These are phyloP conservation scores for Sitta europaea DNA, from an alignment of 2,113 vertebrate species.

Conservation along the genomic window DNA sequence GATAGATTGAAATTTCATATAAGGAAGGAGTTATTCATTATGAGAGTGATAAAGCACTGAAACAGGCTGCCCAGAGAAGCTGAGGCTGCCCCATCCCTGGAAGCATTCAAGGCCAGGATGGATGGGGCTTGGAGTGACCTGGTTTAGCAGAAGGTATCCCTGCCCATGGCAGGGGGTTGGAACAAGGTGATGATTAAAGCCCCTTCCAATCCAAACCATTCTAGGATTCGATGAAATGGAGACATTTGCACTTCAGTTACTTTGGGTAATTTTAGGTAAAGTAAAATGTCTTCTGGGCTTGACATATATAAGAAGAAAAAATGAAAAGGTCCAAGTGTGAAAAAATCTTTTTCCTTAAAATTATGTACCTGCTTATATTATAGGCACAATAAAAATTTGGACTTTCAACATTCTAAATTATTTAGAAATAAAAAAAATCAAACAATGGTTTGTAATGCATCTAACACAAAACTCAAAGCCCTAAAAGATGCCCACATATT, in stretches of 20 bases:
- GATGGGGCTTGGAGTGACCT: background rate
- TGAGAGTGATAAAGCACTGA: background rate
- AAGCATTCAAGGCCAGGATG: background rate
- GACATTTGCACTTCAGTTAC: background rate
- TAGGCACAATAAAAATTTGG: background rate
- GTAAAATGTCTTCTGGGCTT: background rate
- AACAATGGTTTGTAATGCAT: background rate
- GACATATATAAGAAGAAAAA: background rate
- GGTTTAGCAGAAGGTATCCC: background rate
- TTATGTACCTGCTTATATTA: background rate
- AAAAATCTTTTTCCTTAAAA: background rate
- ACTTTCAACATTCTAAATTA: background rate
- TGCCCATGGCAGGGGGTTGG: rapidly evolving
- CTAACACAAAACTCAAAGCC: constrained; percentile 16
- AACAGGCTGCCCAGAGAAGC: background rate
- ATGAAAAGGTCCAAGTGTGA: background rate
- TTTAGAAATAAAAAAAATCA: background rate
- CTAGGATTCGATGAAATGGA: background rate
- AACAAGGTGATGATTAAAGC: background rate
- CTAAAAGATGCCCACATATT: background rate
- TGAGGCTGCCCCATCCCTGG: background rate
- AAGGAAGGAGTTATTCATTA: background rate
- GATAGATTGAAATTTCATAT: background rate
- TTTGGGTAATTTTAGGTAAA: background rate
- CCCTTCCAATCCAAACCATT: background rate